These are phyloP conservation scores for Napeogenes inachia DNA, from an alignment of 2,888 invertebrate genomes.

Conservation along the genomic window DNA sequence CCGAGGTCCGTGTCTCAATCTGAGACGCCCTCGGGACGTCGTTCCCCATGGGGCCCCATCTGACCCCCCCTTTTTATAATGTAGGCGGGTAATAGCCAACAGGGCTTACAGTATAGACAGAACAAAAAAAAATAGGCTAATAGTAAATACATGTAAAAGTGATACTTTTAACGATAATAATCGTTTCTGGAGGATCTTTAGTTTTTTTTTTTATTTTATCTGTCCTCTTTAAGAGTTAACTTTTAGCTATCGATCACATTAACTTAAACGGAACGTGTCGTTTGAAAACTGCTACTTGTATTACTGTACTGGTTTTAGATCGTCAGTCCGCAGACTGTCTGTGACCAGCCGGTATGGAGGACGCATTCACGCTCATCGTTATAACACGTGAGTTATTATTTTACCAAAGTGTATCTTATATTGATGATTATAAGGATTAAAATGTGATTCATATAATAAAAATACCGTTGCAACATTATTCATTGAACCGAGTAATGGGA, in stretches of 20 bases:
- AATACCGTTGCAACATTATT: slow-evolving; percentile 24
- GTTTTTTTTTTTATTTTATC: background rate
- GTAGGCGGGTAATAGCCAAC: too few species aligned
- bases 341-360: slow-evolving; percentile 53
- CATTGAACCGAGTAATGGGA: slow-evolving; percentile 25
- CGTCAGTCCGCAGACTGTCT: slow-evolving; percentile 35
- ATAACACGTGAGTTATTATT: slow-evolving; percentile 58
- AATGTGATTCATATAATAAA: slow-evolving; percentile 3
- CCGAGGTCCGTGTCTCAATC: too few species aligned
- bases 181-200: background rate
- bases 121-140: too few species aligned
- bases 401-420: slow-evolving; percentile 13
- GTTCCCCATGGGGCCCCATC: too few species aligned
- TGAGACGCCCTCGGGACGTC: too few species aligned
- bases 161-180: too few species aligned
- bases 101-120: too few species aligned
- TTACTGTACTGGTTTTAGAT: slow-evolving; percentile 24
- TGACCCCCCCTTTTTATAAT: too few species aligned
- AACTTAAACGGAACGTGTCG: slow-evolving; percentile 9
- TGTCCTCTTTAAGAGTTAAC: slow-evolving; percentile 6
- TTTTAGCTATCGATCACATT: slow-evolving; percentile 1
- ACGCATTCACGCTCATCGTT: slow-evolving; percentile 58
- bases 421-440: slow-evolving; percentile 5
- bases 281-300: slow-evolving; percentile 23
- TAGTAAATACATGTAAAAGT: too few species aligned